Conservation (phyloP, 2,888 invertebrate genomes). For the Cremastinae sp. region DNA sequence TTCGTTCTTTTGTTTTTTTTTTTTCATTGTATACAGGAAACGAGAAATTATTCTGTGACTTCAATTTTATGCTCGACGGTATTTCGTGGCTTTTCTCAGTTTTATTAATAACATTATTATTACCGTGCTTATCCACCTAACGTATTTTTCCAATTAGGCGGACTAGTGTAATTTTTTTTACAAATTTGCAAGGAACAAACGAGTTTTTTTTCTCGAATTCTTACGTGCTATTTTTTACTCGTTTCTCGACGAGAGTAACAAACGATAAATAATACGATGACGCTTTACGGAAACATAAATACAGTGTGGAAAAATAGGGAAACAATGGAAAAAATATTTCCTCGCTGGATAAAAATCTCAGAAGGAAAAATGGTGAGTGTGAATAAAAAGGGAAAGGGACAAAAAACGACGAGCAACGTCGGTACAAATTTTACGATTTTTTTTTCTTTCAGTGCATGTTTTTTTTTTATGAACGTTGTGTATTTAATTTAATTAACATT, state of each 20-base stretch:
- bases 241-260: slow-evolving; percentile 42
- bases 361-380: slow-evolving; percentile 35
- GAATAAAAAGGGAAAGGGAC: slow-evolving; percentile 11
- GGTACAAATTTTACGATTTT: slow-evolving; percentile 30
- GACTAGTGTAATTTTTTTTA: slow-evolving; percentile 25
- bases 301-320: slow-evolving; percentile 34
- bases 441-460: slow-evolving; percentile 27
- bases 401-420: slow-evolving; percentile 7
- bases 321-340: neutral
- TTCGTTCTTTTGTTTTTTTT: slow-evolving; percentile 1
- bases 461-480: neutral
- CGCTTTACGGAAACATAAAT: slow-evolving; percentile 44
- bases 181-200: slow-evolving; percentile 53
- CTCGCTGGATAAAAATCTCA: neutral
- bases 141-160: neutral
- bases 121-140: neutral
- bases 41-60: too few species aligned
- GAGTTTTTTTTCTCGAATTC: slow-evolving; percentile 62
- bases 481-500: slow-evolving; percentile 48
- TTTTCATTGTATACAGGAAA: neutral
- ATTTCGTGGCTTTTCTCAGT: too few species aligned
- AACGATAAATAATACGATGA: slow-evolving; percentile 47
- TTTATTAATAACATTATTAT: too few species aligned
- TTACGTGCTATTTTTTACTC: slow-evolving; percentile 62
- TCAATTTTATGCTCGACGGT: too few species aligned